These are phyloP conservation scores for Erebia palarica DNA, from an alignment of 2,888 invertebrate genomes.

Conservation along the genomic window DNA sequence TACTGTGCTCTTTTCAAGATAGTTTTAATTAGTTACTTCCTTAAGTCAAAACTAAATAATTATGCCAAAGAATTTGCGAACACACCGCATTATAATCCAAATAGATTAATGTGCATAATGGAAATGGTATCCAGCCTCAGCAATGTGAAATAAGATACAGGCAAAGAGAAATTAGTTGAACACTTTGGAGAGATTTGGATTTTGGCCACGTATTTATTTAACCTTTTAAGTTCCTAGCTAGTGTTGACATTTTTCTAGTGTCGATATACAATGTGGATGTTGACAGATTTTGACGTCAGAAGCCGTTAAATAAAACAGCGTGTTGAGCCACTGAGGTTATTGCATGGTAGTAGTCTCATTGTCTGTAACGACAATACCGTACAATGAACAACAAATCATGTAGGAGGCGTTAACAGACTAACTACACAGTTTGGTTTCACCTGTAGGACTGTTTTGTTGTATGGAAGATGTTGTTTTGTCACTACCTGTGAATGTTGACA, in stretches of 20 bases:
- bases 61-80: no score
- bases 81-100: no score
- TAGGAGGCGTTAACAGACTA: conserved; percentile 2
- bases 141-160: no score
- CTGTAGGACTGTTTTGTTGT: background rate
- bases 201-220: background rate
- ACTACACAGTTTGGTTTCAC: background rate
- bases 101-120: no score
- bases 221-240: background rate
- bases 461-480: background rate
- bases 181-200: background rate
- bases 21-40: no score
- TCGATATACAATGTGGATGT: background rate
- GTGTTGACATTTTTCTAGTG: background rate
- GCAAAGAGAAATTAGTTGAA: no score
- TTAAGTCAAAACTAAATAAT: no score
- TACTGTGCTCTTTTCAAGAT: no score
- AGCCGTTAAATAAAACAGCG: background rate
- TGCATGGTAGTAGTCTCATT: background rate
- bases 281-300: background rate
- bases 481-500: background rate
- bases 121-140: no score
- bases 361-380: background rate
- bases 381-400: conserved; percentile 1
- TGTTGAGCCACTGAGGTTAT: conserved; percentile 4